Evolutionary conservation across 2,113 vertebrate genomes (phyloP).

Genomic region (western clawed frog (Xenopus tropicalis)): UCB_Xtro_10.0 CM004451.2:66794501-66795000

Average conservation of each 20-base stretch:
- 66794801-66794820: slow-evolving; percentile 95
- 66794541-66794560: too few species aligned
- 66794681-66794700: slow-evolving; percentile 82
- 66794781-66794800: slow-evolving; percentile 91
- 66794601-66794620: too few species aligned
- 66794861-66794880: slow-evolving; percentile 78
- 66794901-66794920: slow-evolving; percentile 82
- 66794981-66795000: slow-evolving; percentile 76
- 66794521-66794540: too few species aligned
- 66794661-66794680: slow-evolving; percentile 48
- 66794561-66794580: too few species aligned
- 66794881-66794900: slow-evolving; percentile 78
- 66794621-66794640: too few species aligned
- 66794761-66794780: slow-evolving; percentile 90
- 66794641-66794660: too few species aligned
- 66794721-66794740: slow-evolving; percentile 78
- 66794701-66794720: slow-evolving; percentile 79
- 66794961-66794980: slow-evolving; percentile 79
- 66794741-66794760: slow-evolving; percentile 85
- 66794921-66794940: slow-evolving; percentile 81
- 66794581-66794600: too few species aligned
- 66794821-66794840: slow-evolving; percentile 85
- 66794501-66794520: too few species aligned
- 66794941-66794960: slow-evolving; percentile 77
- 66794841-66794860: slow-evolving; percentile 73